These are phyloP conservation scores for Tolypeutes matacus DNA, from an alignment of 2,797 vertebrate genomes.

Conservation along the genomic window DNA sequence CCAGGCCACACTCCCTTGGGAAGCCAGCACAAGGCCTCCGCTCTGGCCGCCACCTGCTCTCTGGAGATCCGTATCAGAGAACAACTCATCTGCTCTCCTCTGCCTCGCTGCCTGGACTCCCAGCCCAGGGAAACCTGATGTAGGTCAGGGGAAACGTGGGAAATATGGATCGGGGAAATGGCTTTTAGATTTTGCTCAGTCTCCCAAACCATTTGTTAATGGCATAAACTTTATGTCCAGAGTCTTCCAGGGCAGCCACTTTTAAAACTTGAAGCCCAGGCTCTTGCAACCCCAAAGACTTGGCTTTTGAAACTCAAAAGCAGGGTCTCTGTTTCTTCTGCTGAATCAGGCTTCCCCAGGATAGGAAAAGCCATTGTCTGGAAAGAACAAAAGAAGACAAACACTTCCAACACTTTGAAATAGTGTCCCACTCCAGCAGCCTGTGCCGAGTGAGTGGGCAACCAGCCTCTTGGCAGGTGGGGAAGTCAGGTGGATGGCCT, in stretches of 20 bases:
- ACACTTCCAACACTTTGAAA: background rate
- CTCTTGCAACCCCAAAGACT: background rate
- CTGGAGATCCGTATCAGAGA: background rate
- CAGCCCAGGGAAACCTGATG: background rate
- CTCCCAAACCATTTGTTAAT: background rate
- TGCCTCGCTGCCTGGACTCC: background rate
- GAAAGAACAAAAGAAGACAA: background rate
- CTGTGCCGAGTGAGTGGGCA: background rate
- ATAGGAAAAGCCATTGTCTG: background rate
- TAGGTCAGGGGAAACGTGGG: background rate
- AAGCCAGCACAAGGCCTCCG: background rate
- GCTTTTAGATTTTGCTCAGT: background rate
- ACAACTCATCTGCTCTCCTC: background rate
- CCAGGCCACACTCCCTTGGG: background rate
- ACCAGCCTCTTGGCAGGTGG: too few relatives aligned
- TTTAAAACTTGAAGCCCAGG: background rate
- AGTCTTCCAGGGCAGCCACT: background rate
- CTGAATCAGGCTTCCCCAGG: background rate
- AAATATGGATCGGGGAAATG: too few relatives aligned
- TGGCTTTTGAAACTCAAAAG: background rate
- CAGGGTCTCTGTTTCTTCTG: background rate
- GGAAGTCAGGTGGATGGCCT: fast-evolving
- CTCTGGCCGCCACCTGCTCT: background rate
- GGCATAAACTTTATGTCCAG: background rate
- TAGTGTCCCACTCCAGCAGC: too few relatives aligned